Evolutionary conservation across 64 coral and sea anemone species (phyloP).

Genomic region (Dendrophyllia cribrosa): DNA sequence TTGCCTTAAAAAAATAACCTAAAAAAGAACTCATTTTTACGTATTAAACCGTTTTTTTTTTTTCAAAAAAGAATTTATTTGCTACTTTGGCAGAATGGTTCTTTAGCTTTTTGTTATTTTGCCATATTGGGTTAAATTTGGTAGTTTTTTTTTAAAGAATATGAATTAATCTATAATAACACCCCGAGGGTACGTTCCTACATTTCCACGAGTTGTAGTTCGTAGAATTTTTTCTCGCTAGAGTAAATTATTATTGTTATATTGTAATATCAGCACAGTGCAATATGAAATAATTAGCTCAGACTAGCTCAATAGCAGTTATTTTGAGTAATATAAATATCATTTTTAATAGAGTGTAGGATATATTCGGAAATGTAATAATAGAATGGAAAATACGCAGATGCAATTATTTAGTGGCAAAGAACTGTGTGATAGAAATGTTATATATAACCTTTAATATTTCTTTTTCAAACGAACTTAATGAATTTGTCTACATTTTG

Average conservation of each 20-base stretch:
- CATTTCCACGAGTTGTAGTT: slow-evolving; percentile 8
- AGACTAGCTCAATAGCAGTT: neutral
- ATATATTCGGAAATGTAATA: neutral
- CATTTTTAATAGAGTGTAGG: neutral
- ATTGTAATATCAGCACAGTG: neutral
- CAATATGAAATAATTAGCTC: neutral
- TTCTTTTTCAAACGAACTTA: neutral
- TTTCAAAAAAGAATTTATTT: no score
- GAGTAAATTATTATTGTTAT: neutral
- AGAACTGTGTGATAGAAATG: neutral
- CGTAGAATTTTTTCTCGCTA: neutral
- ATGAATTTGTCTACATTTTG: slow-evolving; percentile 23
- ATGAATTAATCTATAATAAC: neutral
- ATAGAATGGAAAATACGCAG: neutral
- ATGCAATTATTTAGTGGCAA: no score
- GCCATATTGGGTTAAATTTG: no score
- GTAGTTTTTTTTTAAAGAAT: neutral
- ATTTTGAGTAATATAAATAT: neutral
- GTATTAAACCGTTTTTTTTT: no score
- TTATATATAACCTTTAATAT: neutral
- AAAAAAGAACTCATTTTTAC: no score
- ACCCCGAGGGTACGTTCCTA: neutral
- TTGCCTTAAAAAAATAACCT: no score
- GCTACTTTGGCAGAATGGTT: neutral
- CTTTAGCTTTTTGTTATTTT: no score